Evolutionary conservation across 2,888 invertebrate species (phyloP).

Genomic region (Platycheirus albimanus): DNA sequence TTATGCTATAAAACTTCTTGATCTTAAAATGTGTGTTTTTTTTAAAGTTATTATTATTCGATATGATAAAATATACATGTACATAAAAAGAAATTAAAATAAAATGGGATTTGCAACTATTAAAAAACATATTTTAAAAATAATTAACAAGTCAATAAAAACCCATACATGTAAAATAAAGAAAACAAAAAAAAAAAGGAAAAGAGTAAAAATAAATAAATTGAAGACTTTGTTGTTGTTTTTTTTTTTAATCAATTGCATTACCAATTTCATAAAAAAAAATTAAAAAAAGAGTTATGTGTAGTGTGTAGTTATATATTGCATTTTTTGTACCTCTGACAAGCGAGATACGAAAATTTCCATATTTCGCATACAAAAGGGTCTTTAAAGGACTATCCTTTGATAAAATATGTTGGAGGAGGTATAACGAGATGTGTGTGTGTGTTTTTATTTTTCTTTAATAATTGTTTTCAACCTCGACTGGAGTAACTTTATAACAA

Average conservation of each 20-base stretch:
- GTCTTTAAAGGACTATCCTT: slow-evolving; percentile 1
- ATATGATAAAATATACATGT: slow-evolving; percentile 28
- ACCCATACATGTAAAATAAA: slow-evolving; percentile 68
- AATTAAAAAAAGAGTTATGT: slow-evolving; percentile 16
- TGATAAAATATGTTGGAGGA: neutral
- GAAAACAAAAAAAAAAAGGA: slow-evolving; percentile 27
- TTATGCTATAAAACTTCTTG: slow-evolving; percentile 38
- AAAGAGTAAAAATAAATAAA: slow-evolving; percentile 59
- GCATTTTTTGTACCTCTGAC: slow-evolving; percentile 50
- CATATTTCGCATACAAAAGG: slow-evolving; percentile 14
- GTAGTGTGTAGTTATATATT: slow-evolving; percentile 47
- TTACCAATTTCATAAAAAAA: slow-evolving; percentile 3
- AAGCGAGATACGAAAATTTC: slow-evolving; percentile 25
- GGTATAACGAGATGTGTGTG: slow-evolving; percentile 19
- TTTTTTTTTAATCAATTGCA: slow-evolving; percentile 5
- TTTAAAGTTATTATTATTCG: slow-evolving; percentile 24
- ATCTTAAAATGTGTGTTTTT: slow-evolving; percentile 20
- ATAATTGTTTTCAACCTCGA: slow-evolving; percentile 46
- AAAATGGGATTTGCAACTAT: slow-evolving; percentile 70
- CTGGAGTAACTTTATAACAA: slow-evolving; percentile 63
- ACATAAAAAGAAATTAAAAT: slow-evolving; percentile 24
- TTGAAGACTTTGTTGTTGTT: slow-evolving; percentile 44
- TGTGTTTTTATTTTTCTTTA: slow-evolving; percentile 1
- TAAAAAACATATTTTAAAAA: slow-evolving; percentile 65
- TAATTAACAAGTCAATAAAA: slow-evolving; percentile 74